Conservation (phyloP, 2,797 vertebrate species). For the Phoxinus dragarum region DNA sequence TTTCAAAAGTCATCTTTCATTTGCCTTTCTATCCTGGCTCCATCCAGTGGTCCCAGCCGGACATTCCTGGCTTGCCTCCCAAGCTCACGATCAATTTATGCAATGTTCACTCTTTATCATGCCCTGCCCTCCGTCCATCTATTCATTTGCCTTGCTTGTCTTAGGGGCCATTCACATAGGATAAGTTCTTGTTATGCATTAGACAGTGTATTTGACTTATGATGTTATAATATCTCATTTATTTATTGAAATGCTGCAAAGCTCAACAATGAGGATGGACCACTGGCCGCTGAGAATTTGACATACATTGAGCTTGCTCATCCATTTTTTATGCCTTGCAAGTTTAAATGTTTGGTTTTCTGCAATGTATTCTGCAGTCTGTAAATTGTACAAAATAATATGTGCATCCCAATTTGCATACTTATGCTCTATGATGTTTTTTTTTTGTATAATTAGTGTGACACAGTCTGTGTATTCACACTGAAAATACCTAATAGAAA, state of each 20-base stretch:
- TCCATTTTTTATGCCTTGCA: background rate
- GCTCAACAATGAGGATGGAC: background rate
- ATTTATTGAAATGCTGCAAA: background rate
- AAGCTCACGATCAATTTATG: conserved; percentile 69
- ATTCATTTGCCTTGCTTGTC: conserved; percentile 58
- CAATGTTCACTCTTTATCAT: conserved; percentile 57
- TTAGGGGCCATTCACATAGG: background rate
- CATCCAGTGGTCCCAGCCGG: conserved; percentile 26
- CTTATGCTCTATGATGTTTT: no score
- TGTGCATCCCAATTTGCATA: no score
- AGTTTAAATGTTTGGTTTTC: background rate
- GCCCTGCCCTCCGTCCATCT: conserved; percentile 57
- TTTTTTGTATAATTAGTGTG: no score
- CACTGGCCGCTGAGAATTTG: background rate
- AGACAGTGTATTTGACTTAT: background rate
- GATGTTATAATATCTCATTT: no score
- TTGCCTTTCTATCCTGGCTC: conserved; percentile 34
- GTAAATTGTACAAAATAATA: background rate
- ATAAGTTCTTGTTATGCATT: background rate
- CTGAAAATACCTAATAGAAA: no score
- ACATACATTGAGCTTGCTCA: background rate
- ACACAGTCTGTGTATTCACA: no score
- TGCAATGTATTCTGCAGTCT: background rate
- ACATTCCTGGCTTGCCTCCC: conserved; percentile 55
- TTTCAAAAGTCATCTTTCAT: conserved; percentile 56